Evolutionary conservation across 1,140 invertebrate species (phyloP), one percentile per base, ranked within the genome.

Genomic region (Drosophila seguyi): DNA sequence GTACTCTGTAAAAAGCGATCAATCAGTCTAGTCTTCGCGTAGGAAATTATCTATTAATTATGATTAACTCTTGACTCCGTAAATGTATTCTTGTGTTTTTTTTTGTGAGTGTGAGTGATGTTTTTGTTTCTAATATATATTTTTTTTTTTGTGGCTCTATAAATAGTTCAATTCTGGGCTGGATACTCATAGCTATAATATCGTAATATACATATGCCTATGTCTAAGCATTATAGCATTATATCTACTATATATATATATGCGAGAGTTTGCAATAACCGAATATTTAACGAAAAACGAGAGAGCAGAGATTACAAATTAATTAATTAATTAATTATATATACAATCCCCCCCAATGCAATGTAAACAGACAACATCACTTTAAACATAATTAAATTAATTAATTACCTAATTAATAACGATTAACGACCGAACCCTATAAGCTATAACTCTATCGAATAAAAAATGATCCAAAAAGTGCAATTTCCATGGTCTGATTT

Each of bases 161-260:
- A 59, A 75, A 36, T 72, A 72, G 67, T 72, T 72, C 44, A 72
- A 72, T 72, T 72, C 67, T 59, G 53, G 52, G 67, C 67, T 72
- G 42, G 66, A 45, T 72, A 71, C 67, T 69, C 62, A 71, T 71
- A 72, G 68, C 34, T 72, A 72, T 72, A 72, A 58, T 72, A 72
- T 72, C 67, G 69, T 72, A 72, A 72, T 71, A 72, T 72, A 72
- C 68, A 59, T 72, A 72, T 72, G 67, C 66, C 52, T 58, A 72
- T 58, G 22, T 59, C n/a, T 72, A 72, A 72, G 67, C 69, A 72
- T 71, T 58, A 58, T 58, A 71, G 63, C 47, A 38, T 27, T 63
- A 47, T 55, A 29, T 39, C 20, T 52, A 59, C 47, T 59, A 34
- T 10, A 57, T 22, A 41, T 11, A 20, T 57, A 36, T 65, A 13